phyloP scores from a whole-genome alignment of 2,888 invertebrate species.

The Eupeodes latifasciatus region DNA sequence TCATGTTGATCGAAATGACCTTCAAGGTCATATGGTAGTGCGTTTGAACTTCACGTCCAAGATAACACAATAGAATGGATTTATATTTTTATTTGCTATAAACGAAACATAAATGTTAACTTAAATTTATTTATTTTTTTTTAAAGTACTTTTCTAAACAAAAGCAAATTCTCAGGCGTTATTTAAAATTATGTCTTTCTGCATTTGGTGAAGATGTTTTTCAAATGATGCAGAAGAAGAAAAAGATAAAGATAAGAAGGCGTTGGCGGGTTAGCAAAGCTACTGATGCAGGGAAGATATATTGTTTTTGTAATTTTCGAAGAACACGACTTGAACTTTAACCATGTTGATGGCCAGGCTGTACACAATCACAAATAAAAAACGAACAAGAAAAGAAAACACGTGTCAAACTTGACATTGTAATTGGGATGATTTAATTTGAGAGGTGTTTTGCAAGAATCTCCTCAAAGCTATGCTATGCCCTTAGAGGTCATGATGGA shows the following conservation, averaged over 20 bases:
- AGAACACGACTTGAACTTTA: constrained; percentile 39
- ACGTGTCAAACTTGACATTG: constrained; percentile 47
- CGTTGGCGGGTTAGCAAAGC: constrained; percentile 13
- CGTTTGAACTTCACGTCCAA: not conserved
- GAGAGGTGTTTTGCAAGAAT: constrained; percentile 26
- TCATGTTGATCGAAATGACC: constrained; percentile 41
- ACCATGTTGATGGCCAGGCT: constrained; percentile 13
- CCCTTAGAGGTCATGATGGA: constrained; percentile 4
- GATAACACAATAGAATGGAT: constrained; percentile 50
- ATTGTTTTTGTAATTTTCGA: constrained; percentile 11
- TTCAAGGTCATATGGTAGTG: constrained; percentile 40
- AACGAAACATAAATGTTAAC: constrained; percentile 39
- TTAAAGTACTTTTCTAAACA: constrained; percentile 7
- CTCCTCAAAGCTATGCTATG: not conserved
- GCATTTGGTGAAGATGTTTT: constrained; percentile 21
- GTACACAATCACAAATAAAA: not conserved
- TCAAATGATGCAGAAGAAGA: not conserved
- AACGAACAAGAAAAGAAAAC: not conserved
- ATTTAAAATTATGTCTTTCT: constrained; percentile 25
- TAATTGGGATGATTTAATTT: constrained; percentile 32
- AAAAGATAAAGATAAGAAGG: constrained; percentile 15
- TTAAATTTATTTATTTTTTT: constrained; percentile 7
- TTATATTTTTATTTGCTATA: constrained; percentile 31
- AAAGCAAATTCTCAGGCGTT: constrained; percentile 47
- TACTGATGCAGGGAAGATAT: not conserved